Base-by-base conservation (phyloP, 2,888 invertebrate species). In the Chironomus tentans region DNA sequence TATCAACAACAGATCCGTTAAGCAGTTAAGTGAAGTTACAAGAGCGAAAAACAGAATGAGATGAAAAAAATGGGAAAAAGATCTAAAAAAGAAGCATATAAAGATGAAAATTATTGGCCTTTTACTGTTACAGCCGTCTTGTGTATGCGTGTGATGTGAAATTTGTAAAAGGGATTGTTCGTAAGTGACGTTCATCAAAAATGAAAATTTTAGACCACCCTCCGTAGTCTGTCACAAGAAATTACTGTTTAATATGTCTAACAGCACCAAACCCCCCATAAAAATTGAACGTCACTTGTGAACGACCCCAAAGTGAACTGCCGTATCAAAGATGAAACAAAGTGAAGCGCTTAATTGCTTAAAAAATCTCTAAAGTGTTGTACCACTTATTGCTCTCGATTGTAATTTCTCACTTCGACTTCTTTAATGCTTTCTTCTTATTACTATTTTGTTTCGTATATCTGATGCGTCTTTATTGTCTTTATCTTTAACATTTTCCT, bases 371-470 rank as follows among this genome's bases (percentile, higher is more conserved):
- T 68, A 68, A 61, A 74, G 68, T 74, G 65, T 22, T 61, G 22
- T 21, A 47, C 47, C 74, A 74, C 74, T 74, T 68, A 74, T 46
- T 74, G 62, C 62, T 73, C 72, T 73, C 48, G 74, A 74, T 74
- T 74, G 68, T 74, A 74, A 74, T 62, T 74, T 74, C 74, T 74
- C 74, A 74, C 74, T 74, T 74, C 48, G 24, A 21, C 15, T 65
- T 56, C 47, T 56, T 15, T 15, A 50, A 13, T 15, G 15, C 15
- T 15, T n/a, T n/a, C 24, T 22, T 21, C 24, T 65, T 65, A 13
- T 24, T 65, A n/a, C n/a, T n/a, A n/a, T n/a, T n/a, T n/a, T n/a
- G n/a, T 21, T 65, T 65, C 21, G 10, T 24, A 38, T 38, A 65
- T 65, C 65, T 13, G 21, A 21, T 65, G 65, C 65, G 18, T 21